These are phyloP conservation scores for Diprion similis DNA, from an alignment of 1,140 invertebrate species.

Conservation along the genomic window DNA sequence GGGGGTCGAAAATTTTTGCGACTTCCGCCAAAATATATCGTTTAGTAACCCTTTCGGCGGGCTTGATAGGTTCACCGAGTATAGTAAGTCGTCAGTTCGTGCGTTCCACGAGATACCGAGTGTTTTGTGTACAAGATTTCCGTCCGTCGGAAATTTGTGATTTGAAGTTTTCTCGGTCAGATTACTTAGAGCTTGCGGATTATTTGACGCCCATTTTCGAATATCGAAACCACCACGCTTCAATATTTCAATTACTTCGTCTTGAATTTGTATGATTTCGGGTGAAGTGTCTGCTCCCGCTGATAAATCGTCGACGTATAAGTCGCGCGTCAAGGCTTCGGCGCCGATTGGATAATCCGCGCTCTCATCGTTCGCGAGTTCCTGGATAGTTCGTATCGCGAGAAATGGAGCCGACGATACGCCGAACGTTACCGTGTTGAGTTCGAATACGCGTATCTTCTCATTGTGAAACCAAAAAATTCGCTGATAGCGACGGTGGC, in stretches of 20 bases:
- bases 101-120: slow-evolving; percentile 22
- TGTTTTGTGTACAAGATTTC: slow-evolving; percentile 10
- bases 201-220: slow-evolving; percentile 42
- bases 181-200: slow-evolving; percentile 6
- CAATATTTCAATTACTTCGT: slow-evolving; percentile 30
- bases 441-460: slow-evolving; percentile 3
- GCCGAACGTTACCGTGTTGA: slow-evolving; percentile 46
- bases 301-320: slow-evolving; percentile 58
- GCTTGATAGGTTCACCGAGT: slow-evolving; percentile 19
- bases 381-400: slow-evolving; percentile 43
- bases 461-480: slow-evolving; percentile 8
- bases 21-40: slow-evolving; percentile 24
- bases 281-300: slow-evolving; percentile 44
- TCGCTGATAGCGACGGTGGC: slow-evolving; percentile 18
- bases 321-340: slow-evolving; percentile 39
- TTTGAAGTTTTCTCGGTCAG: slow-evolving; percentile 2
- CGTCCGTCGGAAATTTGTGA: background rate
- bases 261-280: slow-evolving; percentile 36
- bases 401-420: slow-evolving; percentile 47
- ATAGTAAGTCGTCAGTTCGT: slow-evolving; percentile 16
- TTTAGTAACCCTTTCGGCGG: slow-evolving; percentile 24
- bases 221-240: slow-evolving; percentile 37
- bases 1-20: slow-evolving; percentile 32
- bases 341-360: slow-evolving; percentile 33
- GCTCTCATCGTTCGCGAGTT: slow-evolving; percentile 40